phyloP scores from a whole-genome alignment of 1,140 invertebrate species.

The Stegodyphus mimosarum region DNA sequence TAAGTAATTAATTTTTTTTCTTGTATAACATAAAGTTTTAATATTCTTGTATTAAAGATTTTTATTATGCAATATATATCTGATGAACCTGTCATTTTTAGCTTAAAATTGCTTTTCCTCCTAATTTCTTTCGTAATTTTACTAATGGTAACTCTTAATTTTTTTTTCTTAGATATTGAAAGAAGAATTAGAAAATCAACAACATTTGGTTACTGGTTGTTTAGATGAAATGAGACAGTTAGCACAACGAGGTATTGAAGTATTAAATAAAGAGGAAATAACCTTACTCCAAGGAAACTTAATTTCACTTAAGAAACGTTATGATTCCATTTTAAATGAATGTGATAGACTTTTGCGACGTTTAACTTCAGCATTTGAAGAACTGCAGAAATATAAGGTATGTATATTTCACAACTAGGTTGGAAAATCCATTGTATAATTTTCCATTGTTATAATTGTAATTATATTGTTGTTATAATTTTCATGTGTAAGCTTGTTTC shows the following conservation, averaged over 20 bases:
- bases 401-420: background rate
- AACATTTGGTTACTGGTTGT: conserved; percentile 84
- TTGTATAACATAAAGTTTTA: too few species aligned
- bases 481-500: too few species aligned
- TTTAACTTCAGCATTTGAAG: conserved; percentile 83
- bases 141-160: too few species aligned
- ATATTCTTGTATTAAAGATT: too few species aligned
- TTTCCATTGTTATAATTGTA: too few species aligned
- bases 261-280: conserved; percentile 88
- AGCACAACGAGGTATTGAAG: conserved; percentile 87
- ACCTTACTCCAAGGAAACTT: conserved; percentile 85
- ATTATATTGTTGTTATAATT: too few species aligned
- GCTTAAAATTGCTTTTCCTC: too few species aligned
- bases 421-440: too few species aligned
- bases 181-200: conserved; percentile 89
- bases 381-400: conserved; percentile 79
- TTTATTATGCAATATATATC: too few species aligned
- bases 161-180: conserved; percentile 79
- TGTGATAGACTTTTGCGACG: conserved; percentile 81
- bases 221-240: conserved; percentile 92
- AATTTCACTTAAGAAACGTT: conserved; percentile 83
- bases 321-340: conserved; percentile 83
- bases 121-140: too few species aligned
- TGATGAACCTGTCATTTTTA: too few species aligned
- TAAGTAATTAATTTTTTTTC: too few species aligned